phyloP scores from a whole-genome alignment of 2,113 vertebrate species.

The Ptyas mucosa region DNA sequence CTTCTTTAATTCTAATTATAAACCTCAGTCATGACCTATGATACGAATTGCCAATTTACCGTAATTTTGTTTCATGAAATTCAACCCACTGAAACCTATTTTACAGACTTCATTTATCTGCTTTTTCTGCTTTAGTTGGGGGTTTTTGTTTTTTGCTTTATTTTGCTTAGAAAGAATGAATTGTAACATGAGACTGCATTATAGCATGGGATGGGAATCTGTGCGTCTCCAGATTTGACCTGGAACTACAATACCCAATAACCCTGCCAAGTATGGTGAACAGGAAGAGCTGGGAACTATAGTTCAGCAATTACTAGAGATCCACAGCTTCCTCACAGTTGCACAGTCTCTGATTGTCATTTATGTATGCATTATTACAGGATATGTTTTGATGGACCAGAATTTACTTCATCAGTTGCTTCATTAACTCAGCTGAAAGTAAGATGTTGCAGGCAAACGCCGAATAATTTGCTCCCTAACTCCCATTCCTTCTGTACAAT shows the following conservation, averaged over 20 bases:
- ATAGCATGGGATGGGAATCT: background rate
- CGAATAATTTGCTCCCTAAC: background rate
- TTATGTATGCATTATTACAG: background rate
- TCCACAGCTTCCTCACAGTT: background rate
- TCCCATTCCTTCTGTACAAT: background rate
- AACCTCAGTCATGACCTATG: background rate
- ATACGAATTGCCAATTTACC: background rate
- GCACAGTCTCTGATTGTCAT: background rate
- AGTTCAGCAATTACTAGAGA: background rate
- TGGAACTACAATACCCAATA: background rate
- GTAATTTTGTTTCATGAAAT: background rate
- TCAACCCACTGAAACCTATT: background rate
- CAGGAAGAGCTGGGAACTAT: background rate
- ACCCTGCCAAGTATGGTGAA: background rate
- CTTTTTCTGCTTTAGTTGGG: background rate
- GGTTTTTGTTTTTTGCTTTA: background rate
- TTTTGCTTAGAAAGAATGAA: background rate
- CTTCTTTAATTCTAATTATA: background rate
- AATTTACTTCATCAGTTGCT: background rate
- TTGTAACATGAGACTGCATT: background rate
- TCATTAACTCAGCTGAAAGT: background rate
- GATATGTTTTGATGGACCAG: background rate
- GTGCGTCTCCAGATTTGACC: background rate
- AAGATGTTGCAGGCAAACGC: background rate
- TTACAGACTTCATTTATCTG: background rate